Evolutionary conservation across 2,888 invertebrate genomes (phyloP), one percentile per base, ranked within the genome.

Genomic region (Orthosia gothica): DNA sequence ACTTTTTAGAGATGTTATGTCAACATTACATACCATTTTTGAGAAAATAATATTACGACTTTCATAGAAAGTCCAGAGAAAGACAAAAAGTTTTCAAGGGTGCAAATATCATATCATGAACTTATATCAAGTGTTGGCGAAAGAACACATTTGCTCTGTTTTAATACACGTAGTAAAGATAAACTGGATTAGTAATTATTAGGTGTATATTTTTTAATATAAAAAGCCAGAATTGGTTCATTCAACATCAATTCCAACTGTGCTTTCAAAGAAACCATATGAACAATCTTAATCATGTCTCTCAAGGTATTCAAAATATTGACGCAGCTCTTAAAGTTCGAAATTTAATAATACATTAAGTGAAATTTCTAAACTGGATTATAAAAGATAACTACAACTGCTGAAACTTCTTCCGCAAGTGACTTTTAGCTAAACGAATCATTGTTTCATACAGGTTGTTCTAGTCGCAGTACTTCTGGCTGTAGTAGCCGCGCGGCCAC

Each of bases 401-500:
- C 9, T 9, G 9, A 40, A 40, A 40, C 40, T 40, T 40, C 40
- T 9, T 40, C 40, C 7, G 0, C 40, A 40, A 40, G 40, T 40
- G 40, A 40, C 1, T 1, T 59, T n/a, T 13, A 23, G 0, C n/a
- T 52, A 4, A 18, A 67, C 13, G 0, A 49, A 20, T n/a, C 15
- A 3, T 55, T n/a, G 13, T 52, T 18, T 47, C 40, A 45, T 23
- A 13, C 63, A 76, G 77, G 45, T 61, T 52, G 13, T 20, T n/a
- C 26, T 76, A 45, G 18, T 70, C 16, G 45, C 59, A 20, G 62
- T 76, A 9, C 45, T 84, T 4, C 12, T 84, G 11, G 72, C 71
- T 2, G 58, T 70, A 0, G 83, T 73, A 0, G 40, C 62, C 26
- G 81, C 81, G 5, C 76, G 76, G 20, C 76, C 86, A n/a, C 77